Conservation (phyloP, 92 coral and sea anemone species). For the Anthopleura xanthogrammica region DNA sequence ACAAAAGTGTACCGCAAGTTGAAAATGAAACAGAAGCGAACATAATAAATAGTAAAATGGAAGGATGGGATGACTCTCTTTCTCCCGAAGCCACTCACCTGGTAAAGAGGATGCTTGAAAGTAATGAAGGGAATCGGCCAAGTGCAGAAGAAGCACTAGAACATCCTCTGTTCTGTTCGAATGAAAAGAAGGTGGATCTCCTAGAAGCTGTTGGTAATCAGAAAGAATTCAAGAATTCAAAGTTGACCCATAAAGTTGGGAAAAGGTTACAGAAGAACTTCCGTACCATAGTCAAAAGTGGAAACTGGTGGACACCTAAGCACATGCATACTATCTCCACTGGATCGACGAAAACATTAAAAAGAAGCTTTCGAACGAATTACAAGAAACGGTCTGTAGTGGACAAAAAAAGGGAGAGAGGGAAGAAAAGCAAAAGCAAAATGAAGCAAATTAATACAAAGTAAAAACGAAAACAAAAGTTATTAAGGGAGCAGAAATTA, state of each 20-base stretch:
- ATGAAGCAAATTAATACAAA: no score
- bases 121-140: conserved; percentile 27
- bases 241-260: no score
- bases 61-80: background rate
- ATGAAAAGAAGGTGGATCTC: conserved; percentile 18
- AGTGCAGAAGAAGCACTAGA: background rate
- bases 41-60: background rate
- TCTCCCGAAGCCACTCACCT: conserved; percentile 34
- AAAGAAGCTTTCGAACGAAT: background rate
- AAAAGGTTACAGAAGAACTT: background rate
- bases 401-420: no score
- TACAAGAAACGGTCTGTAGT: conserved; percentile 29
- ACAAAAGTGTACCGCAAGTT: background rate
- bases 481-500: no score
- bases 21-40: conserved; percentile 36
- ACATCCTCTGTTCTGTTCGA: no score
- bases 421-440: no score
- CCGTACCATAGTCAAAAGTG: background rate
- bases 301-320: conserved; percentile 14
- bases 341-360: conserved; percentile 23
- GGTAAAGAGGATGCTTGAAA: conserved; percentile 29
- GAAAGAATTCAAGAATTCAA: conserved; percentile 18
- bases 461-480: no score
- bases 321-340: conserved; percentile 11
- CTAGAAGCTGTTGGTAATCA: conserved; percentile 43